Conservation (phyloP, 1,140 invertebrate species). For the Pogonus chalceus region DNA sequence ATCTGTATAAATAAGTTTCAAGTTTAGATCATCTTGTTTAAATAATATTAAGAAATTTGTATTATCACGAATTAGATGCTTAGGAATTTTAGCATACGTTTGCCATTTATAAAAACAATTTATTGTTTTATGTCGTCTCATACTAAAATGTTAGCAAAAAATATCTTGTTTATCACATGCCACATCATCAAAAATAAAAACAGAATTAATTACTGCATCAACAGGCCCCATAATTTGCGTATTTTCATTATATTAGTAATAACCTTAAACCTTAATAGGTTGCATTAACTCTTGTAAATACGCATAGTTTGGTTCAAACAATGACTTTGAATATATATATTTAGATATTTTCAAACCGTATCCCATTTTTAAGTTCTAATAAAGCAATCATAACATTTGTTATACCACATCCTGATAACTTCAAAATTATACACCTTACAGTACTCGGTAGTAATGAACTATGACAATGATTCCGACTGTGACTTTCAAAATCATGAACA, state of each 20-base stretch:
- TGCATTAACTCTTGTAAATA: constrained; percentile 25
- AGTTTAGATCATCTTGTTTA: constrained; percentile 32
- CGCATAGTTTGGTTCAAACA: constrained; percentile 31
- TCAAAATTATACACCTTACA: constrained; percentile 24
- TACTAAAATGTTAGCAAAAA: constrained; percentile 28
- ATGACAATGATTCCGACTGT: background rate
- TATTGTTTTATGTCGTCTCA: constrained; percentile 26
- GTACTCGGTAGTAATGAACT: constrained; percentile 15
- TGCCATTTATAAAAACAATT: constrained; percentile 29
- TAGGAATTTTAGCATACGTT: constrained; percentile 30
- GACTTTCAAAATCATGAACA: constrained; percentile 2
- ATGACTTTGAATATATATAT: constrained; percentile 34
- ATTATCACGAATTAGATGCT: constrained; percentile 33
- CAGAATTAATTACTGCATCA: constrained; percentile 20
- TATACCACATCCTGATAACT: constrained; percentile 31
- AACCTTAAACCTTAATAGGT: constrained; percentile 23
- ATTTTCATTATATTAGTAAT: constrained; percentile 22
- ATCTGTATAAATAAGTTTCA: constrained; percentile 31
- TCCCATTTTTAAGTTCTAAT: constrained; percentile 26
- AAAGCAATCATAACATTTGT: constrained; percentile 30
- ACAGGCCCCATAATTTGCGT: constrained; percentile 20
- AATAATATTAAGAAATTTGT: constrained; percentile 29
- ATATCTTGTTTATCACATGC: constrained; percentile 28
- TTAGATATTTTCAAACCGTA: constrained; percentile 33
- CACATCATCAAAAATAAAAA: constrained; percentile 33